These are phyloP conservation scores for Exephanes ischioxanthus DNA, from an alignment of 2,888 invertebrate species.

Conservation along the genomic window DNA sequence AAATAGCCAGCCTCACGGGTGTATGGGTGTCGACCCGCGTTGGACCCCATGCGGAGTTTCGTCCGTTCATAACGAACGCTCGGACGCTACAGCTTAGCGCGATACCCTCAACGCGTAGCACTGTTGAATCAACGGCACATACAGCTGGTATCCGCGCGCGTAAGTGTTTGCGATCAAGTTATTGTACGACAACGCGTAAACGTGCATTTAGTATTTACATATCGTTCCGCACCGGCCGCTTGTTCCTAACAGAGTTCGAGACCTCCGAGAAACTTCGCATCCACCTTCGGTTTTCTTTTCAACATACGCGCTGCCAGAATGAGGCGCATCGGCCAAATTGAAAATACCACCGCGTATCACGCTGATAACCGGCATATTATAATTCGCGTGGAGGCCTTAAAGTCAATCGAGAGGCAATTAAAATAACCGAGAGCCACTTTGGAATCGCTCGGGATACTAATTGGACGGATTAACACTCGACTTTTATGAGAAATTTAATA, in stretches of 20 bases:
- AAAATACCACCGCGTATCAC: slow-evolving; percentile 20
- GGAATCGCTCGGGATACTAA: slow-evolving; percentile 44
- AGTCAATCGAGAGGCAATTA: slow-evolving; percentile 52
- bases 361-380: slow-evolving; percentile 23
- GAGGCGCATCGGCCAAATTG: slow-evolving; percentile 30
- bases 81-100: slow-evolving; percentile 72
- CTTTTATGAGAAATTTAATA: slow-evolving; percentile 49
- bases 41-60: slow-evolving; percentile 79
- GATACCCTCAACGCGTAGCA: slow-evolving; percentile 51
- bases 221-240: slow-evolving; percentile 9
- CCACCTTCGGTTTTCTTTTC: slow-evolving; percentile 21
- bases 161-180: slow-evolving; percentile 7
- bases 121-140: not conserved
- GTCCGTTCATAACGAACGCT: slow-evolving; percentile 78
- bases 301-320: slow-evolving; percentile 7
- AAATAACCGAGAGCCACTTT: slow-evolving; percentile 51
- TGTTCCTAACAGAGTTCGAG: slow-evolving; percentile 25
- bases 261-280: slow-evolving; percentile 42
- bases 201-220: slow-evolving; percentile 60
- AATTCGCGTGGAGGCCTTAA: slow-evolving; percentile 16
- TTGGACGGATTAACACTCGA: slow-evolving; percentile 55
- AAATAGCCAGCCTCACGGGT: slow-evolving; percentile 77
- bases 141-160: not conserved
- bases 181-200: slow-evolving; percentile 51
- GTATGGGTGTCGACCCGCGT: slow-evolving; percentile 79